A percentile compares a stretch with the other conserved stretches of the same genome.
Conservation (phyloP, 2,797 vertebrate species). For the Halcyon leucocephala region DNA sequence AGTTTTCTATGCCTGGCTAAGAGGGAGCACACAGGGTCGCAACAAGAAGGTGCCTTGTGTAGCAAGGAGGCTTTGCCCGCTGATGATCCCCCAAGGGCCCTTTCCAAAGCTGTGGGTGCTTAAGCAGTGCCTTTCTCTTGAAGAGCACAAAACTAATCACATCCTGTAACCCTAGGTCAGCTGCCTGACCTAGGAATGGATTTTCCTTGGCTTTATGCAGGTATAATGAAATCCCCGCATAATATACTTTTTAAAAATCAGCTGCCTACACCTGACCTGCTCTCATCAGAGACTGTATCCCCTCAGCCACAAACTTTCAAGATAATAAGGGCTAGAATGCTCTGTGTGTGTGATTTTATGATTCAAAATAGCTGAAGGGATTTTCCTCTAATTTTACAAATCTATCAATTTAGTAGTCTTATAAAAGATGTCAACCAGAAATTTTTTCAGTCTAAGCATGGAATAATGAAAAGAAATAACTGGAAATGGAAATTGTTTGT, state of each 20-base stretch:
- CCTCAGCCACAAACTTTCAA: neutral
- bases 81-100: neutral
- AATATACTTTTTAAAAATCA: conserved; percentile 32
- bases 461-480: neutral
- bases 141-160: neutral
- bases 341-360: neutral
- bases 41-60: neutral
- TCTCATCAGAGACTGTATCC: neutral
- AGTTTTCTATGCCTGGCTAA: neutral
- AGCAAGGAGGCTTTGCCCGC: neutral
- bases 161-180: neutral
- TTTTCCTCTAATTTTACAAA: neutral
- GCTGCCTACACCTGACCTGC: neutral
- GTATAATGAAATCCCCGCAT: conserved; percentile 36
- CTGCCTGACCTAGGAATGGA: neutral
- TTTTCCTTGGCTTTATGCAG: neutral
- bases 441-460: neutral
- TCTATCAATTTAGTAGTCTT: neutral
- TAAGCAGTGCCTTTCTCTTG: neutral
- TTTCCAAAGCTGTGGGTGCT: neutral
- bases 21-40: neutral
- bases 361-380: neutral
- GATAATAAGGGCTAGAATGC: neutral
- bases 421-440: neutral
- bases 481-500: neutral